Evolutionary conservation across 2,888 invertebrate species (phyloP), one percentile per base, ranked within the genome.

Genomic region (Macaria liturata): DNA sequence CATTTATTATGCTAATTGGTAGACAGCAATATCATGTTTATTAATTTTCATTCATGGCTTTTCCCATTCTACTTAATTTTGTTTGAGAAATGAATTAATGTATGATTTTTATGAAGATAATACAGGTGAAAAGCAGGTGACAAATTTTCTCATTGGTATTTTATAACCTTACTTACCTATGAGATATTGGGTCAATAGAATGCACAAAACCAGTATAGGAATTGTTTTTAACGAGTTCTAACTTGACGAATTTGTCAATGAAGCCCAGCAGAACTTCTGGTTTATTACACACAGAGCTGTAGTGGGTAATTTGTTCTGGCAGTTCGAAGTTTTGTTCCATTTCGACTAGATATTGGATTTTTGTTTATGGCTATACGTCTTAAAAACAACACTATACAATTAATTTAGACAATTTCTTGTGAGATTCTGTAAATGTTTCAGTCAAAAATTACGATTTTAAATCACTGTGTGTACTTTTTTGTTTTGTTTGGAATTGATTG

Each of bases 151-250:
- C 3, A 4, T 4, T 30, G 32, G 5, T 34, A 8, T 44, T n/a
- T 44, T 34, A 8, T 32, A 43, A 34, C 50, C 20, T 6, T 57
- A 61, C 53, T 74, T 79, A 89, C 89, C 88, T 88, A 57, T 77
- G 62, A 32, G 84, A 75, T n/a, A 84, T 58, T 42, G 89, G 88
- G 66, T 90, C 89, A 52, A 88, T 76, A 0, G 88, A 84, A 65
- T 87, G 82, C 9, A 89, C 62, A 72, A 82, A 87, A 20, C 90
- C 90, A 55, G 57, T 62, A 62, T 77, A 80, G 3, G 65, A 65
- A 32, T 62, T 64, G 53, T 81, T 78, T 64, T 81, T 84, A 31
- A 82, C 76, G 8, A 83, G 63, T 40, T 80, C 59, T 46, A 90
- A 70, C 65, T 72, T 76, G 8, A 86, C 83, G 69, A 79, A 83